Percentiles rank a stretch among this genome's conserved stretches.
These are phyloP conservation scores for Chunga burmeisteri DNA, from an alignment of 2,113 vertebrate species.

Conservation along the genomic window DNA sequence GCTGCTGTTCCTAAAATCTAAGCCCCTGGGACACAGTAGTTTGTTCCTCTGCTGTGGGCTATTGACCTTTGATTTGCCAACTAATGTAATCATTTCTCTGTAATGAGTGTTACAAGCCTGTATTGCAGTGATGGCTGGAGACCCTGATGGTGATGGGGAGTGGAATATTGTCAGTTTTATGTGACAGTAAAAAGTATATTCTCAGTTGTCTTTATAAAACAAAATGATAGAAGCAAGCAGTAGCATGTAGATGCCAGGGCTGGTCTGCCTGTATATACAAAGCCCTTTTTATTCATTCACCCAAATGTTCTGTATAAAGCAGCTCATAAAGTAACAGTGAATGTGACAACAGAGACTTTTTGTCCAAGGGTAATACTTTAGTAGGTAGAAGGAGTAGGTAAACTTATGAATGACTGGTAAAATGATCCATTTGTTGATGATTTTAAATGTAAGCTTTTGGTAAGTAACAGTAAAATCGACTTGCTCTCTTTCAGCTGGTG, in stretches of 20 bases:
- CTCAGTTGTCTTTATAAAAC: background rate
- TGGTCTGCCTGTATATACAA: background rate
- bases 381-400: background rate
- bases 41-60: constrained; percentile 6
- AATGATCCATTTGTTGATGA: background rate
- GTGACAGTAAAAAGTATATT: background rate
- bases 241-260: background rate
- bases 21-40: background rate
- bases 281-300: background rate
- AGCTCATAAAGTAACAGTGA: background rate
- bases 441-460: background rate
- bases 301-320: background rate
- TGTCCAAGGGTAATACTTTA: background rate
- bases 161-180: background rate
- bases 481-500: constrained; percentile 80
- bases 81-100: background rate
- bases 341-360: background rate
- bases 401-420: background rate
- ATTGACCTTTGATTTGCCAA: constrained; percentile 1
- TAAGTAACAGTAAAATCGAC: rapidly evolving
- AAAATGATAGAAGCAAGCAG: background rate
- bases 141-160: background rate
- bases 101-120: background rate
- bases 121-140: background rate
- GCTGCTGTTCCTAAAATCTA: background rate